Evolutionary conservation across 2,888 invertebrate species (phyloP).

Genomic region (Cheilosia urbana): DNA sequence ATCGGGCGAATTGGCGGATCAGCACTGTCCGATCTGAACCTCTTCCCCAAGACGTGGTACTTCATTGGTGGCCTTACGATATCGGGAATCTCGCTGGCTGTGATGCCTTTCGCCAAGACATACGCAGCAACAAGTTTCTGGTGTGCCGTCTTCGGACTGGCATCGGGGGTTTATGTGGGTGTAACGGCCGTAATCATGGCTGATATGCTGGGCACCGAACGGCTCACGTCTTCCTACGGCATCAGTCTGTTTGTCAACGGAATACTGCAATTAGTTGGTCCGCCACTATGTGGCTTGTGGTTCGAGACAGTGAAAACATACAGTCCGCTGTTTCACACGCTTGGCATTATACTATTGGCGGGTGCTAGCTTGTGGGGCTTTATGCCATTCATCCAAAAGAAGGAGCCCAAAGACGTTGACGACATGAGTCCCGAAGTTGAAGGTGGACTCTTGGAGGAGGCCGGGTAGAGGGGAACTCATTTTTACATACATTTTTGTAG

Average conservation of each 20-base stretch:
- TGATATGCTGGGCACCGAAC: constrained; percentile 92
- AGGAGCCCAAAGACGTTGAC: constrained; percentile 78
- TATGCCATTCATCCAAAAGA: constrained; percentile 88
- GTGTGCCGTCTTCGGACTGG: constrained; percentile 91
- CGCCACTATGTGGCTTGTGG: constrained; percentile 92
- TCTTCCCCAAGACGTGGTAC: constrained; percentile 92
- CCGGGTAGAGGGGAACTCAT: constrained; percentile 45
- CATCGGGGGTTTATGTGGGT: constrained; percentile 93
- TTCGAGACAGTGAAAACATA: constrained; percentile 87
- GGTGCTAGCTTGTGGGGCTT: constrained; percentile 91
- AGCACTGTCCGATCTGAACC: constrained; percentile 90
- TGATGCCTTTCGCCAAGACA: constrained; percentile 88
- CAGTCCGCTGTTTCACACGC: constrained; percentile 89
- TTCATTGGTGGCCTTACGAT: constrained; percentile 91
- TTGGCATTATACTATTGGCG: constrained; percentile 89
- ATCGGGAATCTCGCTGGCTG: constrained; percentile 90
- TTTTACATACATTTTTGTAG: constrained; percentile 45
- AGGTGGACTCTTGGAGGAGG: constrained; percentile 60
- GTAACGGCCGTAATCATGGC: constrained; percentile 95
- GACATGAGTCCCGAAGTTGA: constrained; percentile 49
- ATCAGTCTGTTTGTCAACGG: constrained; percentile 94
- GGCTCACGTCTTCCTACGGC: constrained; percentile 93
- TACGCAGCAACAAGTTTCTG: constrained; percentile 88
- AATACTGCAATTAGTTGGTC: constrained; percentile 91
- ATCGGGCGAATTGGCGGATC: constrained; percentile 94